Conservation (phyloP, 2,797 vertebrate genomes). For the Danionella dracula region DNA sequence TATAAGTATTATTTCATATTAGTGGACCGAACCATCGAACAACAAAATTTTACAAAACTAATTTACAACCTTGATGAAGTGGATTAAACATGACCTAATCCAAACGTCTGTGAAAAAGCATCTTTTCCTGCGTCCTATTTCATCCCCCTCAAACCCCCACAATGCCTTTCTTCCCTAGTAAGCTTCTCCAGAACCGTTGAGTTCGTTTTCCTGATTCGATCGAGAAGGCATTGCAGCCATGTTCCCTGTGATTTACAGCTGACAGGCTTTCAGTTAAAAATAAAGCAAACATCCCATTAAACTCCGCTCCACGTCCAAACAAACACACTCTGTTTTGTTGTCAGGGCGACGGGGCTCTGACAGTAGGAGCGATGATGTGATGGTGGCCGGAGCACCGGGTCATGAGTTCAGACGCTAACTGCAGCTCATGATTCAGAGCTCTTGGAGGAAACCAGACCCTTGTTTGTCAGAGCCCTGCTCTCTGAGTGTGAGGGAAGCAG, state of each 20-base stretch:
- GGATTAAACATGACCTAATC: no score
- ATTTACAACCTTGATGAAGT: no score
- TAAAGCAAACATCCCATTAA: conserved; percentile 16
- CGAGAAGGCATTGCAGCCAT: no score
- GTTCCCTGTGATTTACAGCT: conserved; percentile 14
- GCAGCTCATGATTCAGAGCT: conserved; percentile 24
- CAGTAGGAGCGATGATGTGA: conserved; percentile 34
- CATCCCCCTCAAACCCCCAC: no score
- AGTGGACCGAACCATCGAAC: no score
- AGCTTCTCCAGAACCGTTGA: no score
- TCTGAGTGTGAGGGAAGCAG: background rate
- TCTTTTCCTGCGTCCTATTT: no score
- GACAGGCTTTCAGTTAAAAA: conserved; percentile 10
- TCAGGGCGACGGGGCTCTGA: conserved; percentile 53
- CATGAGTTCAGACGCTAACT: conserved; percentile 26
- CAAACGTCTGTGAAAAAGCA: no score
- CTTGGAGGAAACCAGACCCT: background rate
- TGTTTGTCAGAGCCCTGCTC: background rate
- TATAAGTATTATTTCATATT: no score
- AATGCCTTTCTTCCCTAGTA: no score
- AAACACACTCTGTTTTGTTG: conserved; percentile 54
- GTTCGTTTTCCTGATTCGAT: no score
- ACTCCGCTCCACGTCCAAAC: conserved; percentile 36
- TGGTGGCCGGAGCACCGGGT: conserved; percentile 9
- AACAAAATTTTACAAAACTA: no score